Percentiles rank a stretch among this genome's conserved stretches.
phyloP scores from a whole-genome alignment of 2,797 vertebrate species.

The Sebastes steindachneri region DNA sequence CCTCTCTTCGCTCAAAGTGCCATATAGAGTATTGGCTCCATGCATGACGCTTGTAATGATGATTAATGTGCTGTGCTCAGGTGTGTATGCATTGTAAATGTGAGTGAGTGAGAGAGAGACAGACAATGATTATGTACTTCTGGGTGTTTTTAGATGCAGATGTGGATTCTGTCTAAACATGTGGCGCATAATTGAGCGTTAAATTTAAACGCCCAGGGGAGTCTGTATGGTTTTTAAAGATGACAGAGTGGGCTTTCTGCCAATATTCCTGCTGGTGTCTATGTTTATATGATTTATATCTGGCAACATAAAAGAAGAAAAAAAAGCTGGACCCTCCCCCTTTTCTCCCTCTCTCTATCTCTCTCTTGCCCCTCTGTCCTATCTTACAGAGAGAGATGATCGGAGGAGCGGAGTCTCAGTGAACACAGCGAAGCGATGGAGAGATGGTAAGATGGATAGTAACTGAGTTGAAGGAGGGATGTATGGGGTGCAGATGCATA shows the following conservation, averaged over 20 bases:
- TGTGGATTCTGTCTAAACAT: conserved; percentile 52
- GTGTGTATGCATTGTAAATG: conserved; percentile 61
- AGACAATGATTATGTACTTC: conserved; percentile 38
- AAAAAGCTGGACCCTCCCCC: conserved; percentile 66
- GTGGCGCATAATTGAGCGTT: conserved; percentile 55
- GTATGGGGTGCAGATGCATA: conserved; percentile 51
- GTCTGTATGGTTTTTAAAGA: conserved; percentile 9
- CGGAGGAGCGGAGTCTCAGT: conserved; percentile 80
- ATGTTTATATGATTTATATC: conserved; percentile 69
- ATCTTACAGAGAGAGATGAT: conserved; percentile 81
- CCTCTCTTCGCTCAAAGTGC: conserved; percentile 62
- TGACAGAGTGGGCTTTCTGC: conserved; percentile 55
- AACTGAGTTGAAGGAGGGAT: conserved; percentile 44
- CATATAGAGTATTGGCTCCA: conserved; percentile 48
- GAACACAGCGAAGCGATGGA: conserved; percentile 87
- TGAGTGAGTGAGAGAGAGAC: conserved; percentile 36
- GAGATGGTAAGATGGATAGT: conserved; percentile 84
- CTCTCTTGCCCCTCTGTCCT: conserved; percentile 62
- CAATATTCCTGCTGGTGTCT: conserved; percentile 36
- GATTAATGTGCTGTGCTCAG: conserved; percentile 69
- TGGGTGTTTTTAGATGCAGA: conserved; percentile 50
- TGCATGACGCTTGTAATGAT: conserved; percentile 64
- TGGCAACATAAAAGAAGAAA: conserved; percentile 58
- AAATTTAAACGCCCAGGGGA: conserved; percentile 44
- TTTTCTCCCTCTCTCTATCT: conserved; percentile 28